Percentiles rank a stretch among this genome's conserved stretches.
Conservation (phyloP, 2,888 invertebrate species). For the Agriotes lineatus region DNA sequence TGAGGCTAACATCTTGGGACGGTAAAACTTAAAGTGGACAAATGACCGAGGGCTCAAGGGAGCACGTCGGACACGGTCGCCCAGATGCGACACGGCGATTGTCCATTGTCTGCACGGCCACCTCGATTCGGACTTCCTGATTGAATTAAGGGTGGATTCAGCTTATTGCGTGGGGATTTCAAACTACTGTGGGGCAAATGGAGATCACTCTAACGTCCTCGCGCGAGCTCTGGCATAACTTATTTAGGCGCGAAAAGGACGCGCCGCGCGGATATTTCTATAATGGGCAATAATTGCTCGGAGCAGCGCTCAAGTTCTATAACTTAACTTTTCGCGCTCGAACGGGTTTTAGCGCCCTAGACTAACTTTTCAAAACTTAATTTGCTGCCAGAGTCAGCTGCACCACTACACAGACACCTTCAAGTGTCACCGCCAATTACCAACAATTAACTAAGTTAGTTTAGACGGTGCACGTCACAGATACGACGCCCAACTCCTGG, state of each 20-base stretch:
- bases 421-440: constrained; percentile 62
- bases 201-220: constrained; percentile 50
- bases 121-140: constrained; percentile 56
- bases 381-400: constrained; percentile 57
- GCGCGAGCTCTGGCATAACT: constrained; percentile 30
- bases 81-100: constrained; percentile 64
- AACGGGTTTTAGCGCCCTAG: constrained; percentile 41
- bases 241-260: constrained; percentile 18
- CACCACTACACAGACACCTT: constrained; percentile 56
- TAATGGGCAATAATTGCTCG: constrained; percentile 33
- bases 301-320: constrained; percentile 33
- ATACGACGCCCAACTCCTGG: constrained; percentile 34
- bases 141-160: constrained; percentile 62
- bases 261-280: constrained; percentile 14
- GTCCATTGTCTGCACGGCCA: constrained; percentile 62
- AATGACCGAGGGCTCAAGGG: constrained; percentile 56
- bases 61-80: constrained; percentile 53
- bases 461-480: constrained; percentile 48
- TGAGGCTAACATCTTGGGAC: constrained; percentile 19
- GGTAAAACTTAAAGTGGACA: constrained; percentile 53
- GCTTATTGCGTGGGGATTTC: constrained; percentile 60
- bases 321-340: constrained; percentile 36
- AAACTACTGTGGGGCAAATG: constrained; percentile 52
- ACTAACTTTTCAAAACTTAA: constrained; percentile 60
- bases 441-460: constrained; percentile 62